Evolutionary conservation across 1,140 invertebrate genomes (phyloP).

Genomic region (Conus ventricosus): DNA sequence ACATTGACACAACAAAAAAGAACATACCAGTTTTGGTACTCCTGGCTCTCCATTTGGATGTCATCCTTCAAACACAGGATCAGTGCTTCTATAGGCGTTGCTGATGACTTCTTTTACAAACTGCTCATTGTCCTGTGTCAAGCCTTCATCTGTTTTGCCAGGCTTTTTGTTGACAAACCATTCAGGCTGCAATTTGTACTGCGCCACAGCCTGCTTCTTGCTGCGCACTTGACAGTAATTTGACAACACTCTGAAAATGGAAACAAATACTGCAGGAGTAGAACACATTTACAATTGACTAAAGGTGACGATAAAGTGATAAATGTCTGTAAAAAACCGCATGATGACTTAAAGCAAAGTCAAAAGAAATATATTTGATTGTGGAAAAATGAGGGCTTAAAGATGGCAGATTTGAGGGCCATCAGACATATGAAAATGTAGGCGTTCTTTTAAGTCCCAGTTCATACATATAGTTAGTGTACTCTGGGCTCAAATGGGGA

Average conservation of each 20-base stretch:
- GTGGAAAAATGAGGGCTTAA: too few relatives aligned
- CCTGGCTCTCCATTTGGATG: constrained; percentile 73
- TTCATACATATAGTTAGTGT: too few relatives aligned
- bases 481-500: too few relatives aligned
- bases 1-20: background rate
- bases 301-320: too few relatives aligned
- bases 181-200: constrained; percentile 16
- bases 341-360: too few relatives aligned
- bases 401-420: too few relatives aligned
- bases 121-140: constrained; percentile 87
- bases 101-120: constrained; percentile 88
- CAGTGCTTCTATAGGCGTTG: constrained; percentile 79
- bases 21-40: constrained; percentile 79
- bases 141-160: constrained; percentile 77
- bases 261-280: background rate
- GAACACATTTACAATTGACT: background rate
- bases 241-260: constrained; percentile 2
- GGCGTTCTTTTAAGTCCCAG: too few relatives aligned
- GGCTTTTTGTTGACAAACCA: constrained; percentile 43
- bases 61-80: constrained; percentile 80
- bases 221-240: constrained; percentile 1
- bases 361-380: too few relatives aligned
- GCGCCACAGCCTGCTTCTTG: background rate
- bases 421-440: too few relatives aligned
- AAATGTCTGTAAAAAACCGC: too few relatives aligned